A percentile compares a stretch with the other conserved stretches of the same genome.
Conservation (phyloP, 2,797 vertebrate species). For the Phoeniculus purpureus region DNA sequence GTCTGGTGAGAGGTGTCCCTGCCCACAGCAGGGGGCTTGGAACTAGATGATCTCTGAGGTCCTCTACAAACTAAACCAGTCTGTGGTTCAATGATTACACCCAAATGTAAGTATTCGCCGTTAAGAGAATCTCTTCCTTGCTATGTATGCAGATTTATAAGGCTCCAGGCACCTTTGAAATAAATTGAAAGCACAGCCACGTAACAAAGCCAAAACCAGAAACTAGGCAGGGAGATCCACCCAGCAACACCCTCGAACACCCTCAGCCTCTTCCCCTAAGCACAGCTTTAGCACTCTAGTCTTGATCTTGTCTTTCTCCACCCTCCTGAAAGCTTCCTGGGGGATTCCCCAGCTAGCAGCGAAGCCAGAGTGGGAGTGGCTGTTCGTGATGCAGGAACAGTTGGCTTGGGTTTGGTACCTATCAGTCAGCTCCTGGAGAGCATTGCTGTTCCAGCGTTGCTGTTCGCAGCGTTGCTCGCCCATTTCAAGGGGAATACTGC, state of each 20-base stretch:
- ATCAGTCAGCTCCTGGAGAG: background rate
- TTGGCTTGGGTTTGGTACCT: background rate
- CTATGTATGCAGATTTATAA: constrained; percentile 67
- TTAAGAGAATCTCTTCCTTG: constrained; percentile 38
- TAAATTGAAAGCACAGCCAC: constrained; percentile 63
- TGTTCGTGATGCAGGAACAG: background rate
- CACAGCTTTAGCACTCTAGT: constrained; percentile 28
- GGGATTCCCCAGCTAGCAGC: constrained; percentile 49
- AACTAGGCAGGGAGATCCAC: constrained; percentile 62
- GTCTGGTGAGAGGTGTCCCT: no score
- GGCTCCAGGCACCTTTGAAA: constrained; percentile 70
- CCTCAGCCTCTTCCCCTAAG: constrained; percentile 50
- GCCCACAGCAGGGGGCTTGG: no score
- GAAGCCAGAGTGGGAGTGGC: background rate
- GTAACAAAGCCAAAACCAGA: constrained; percentile 59
- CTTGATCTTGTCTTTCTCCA: constrained; percentile 62
- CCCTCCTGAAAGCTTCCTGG: constrained; percentile 47
- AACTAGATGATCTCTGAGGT: no score
- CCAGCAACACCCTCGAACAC: constrained; percentile 65
- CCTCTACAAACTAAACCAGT: no score
- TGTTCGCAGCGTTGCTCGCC: background rate
- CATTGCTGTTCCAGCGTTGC: background rate
- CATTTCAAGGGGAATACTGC: background rate
- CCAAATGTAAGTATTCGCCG: background rate
- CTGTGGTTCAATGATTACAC: background rate